Conservation (phyloP, 2,888 invertebrate genomes). For the Microctonus aethiopoides region DNA sequence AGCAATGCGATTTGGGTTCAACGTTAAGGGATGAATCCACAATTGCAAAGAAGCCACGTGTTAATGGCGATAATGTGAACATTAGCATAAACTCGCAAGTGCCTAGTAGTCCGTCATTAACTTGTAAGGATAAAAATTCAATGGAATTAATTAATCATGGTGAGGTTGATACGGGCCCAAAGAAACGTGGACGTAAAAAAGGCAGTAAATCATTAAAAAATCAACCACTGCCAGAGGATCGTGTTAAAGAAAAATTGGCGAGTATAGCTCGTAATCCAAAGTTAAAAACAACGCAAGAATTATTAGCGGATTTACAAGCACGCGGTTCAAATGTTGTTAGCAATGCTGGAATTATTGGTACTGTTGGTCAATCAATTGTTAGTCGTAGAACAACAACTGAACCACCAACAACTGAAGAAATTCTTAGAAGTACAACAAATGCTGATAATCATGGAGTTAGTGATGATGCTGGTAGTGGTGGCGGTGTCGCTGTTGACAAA, state of each 20-base stretch:
- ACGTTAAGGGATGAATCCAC: slow-evolving; percentile 54
- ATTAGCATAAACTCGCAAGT: slow-evolving; percentile 69
- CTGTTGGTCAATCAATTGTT: slow-evolving; percentile 47
- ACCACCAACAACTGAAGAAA: slow-evolving; percentile 58
- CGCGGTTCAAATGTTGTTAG: slow-evolving; percentile 67
- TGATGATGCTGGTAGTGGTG: not conserved
- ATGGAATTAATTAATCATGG: slow-evolving; percentile 31
- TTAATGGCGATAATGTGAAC: slow-evolving; percentile 68
- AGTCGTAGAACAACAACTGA: slow-evolving; percentile 53
- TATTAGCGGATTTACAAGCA: slow-evolving; percentile 80
- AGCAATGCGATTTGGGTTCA: slow-evolving; percentile 26
- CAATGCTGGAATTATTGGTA: slow-evolving; percentile 47
- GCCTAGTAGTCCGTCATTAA: slow-evolving; percentile 64
- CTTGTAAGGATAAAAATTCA: not conserved
- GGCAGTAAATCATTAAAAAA: slow-evolving; percentile 71
- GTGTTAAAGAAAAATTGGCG: slow-evolving; percentile 72
- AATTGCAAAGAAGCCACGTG: slow-evolving; percentile 64
- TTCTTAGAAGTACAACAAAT: slow-evolving; percentile 64
- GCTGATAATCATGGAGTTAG: slow-evolving; percentile 53
- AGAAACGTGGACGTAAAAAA: slow-evolving; percentile 73
- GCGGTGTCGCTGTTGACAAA: not conserved
- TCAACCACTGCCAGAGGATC: slow-evolving; percentile 67
- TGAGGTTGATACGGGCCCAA: slow-evolving; percentile 62
- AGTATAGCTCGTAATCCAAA: slow-evolving; percentile 73
- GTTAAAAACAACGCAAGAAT: slow-evolving; percentile 83